A percentile compares a stretch with the other conserved stretches of the same genome.
Evolutionary conservation across 92 coral and sea anemone species (phyloP).

Genomic region (Isaurus tuberculatus): DNA sequence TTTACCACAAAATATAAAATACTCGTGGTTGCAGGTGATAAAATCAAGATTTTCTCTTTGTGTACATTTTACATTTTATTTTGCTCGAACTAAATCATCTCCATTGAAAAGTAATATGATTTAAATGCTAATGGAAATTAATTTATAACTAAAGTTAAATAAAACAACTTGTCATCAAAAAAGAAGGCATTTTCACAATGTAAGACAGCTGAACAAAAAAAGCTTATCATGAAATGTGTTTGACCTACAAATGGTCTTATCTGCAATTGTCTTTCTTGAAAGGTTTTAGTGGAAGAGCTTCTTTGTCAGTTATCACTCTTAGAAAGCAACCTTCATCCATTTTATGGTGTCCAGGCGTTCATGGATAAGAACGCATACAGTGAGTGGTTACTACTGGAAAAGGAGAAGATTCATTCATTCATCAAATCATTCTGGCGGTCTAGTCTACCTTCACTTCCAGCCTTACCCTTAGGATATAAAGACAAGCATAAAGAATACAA

Average conservation of each 20-base stretch:
- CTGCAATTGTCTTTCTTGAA: neutral
- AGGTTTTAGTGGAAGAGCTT: constrained; percentile 84
- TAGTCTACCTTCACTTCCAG: constrained; percentile 67
- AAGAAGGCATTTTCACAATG: too few species aligned
- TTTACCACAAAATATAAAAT: too few species aligned
- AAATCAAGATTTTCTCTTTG: too few species aligned
- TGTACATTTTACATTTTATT: too few species aligned
- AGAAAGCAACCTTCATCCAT: constrained; percentile 83
- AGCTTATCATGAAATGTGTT: too few species aligned
- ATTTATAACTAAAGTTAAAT: too few species aligned
- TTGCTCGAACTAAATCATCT: too few species aligned
- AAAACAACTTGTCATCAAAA: too few species aligned
- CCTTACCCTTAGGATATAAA: constrained; percentile 64
- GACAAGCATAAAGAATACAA: constrained; percentile 78
- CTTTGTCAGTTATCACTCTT: constrained; percentile 71
- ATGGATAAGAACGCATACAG: constrained; percentile 86
- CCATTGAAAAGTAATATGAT: too few species aligned
- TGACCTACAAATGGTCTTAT: neutral
- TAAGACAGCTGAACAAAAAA: too few species aligned
- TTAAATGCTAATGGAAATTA: too few species aligned
- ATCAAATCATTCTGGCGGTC: constrained; percentile 79
- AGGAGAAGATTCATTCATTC: constrained; percentile 65
- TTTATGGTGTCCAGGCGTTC: constrained; percentile 84
- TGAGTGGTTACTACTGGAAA: constrained; percentile 80
- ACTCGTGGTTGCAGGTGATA: too few species aligned